These are phyloP conservation scores for Tetranychus urticae DNA, from an alignment of 1,140 invertebrate species.

Conservation along the genomic window DNA sequence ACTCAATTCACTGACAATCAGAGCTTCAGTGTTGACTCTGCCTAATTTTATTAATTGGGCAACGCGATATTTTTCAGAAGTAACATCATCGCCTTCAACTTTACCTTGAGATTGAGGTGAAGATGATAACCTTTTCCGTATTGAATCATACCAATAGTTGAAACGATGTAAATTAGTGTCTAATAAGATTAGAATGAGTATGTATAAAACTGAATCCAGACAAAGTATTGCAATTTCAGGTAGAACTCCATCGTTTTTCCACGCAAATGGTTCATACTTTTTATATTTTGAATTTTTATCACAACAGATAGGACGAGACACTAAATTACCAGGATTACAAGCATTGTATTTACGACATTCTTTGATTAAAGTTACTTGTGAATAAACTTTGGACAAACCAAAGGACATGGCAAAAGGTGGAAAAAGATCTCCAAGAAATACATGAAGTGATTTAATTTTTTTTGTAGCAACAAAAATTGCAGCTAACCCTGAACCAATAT, in stretches of 20 bases:
- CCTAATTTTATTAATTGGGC: neutral
- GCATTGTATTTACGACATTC: neutral
- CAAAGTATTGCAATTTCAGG: neutral
- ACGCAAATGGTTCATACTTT: neutral
- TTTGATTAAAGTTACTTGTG: neutral
- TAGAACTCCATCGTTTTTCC: neutral
- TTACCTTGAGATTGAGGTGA: too few species aligned
- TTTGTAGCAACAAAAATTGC: too few species aligned
- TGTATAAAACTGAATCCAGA: neutral
- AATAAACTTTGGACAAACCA: neutral
- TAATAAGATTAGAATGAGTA: neutral
- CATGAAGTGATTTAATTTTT: too few species aligned
- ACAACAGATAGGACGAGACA: neutral
- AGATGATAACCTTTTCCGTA: neutral
- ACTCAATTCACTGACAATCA: constrained; percentile 7
- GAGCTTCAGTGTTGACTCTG: constrained; percentile 3
- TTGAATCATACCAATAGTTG: neutral
- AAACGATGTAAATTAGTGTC: neutral
- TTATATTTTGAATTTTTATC: neutral
- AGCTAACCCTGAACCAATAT: neutral
- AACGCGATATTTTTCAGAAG: neutral
- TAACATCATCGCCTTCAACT: constrained; percentile 4
- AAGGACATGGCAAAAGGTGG: neutral
- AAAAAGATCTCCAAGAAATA: neutral
- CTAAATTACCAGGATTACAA: neutral